These are phyloP conservation scores for Deroptyus accipitrinus DNA, from an alignment of 2,113 vertebrate genomes.

Conservation along the genomic window DNA sequence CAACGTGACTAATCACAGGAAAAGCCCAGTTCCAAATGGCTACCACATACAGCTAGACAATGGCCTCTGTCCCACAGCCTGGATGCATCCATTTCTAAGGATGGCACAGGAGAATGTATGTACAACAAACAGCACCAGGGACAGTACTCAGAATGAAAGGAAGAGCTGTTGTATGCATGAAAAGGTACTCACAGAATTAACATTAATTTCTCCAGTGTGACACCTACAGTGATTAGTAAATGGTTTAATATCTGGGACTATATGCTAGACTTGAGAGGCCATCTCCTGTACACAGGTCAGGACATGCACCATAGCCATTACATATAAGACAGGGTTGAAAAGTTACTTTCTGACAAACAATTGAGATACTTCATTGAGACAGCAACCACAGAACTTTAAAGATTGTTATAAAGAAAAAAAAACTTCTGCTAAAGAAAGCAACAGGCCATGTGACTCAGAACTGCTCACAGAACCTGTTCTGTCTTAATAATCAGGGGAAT, in stretches of 20 bases:
- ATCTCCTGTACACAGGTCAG: neutral
- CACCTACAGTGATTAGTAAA: neutral
- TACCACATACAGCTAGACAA: neutral
- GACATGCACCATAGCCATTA: neutral
- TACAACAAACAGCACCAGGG: neutral
- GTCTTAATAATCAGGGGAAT: neutral
- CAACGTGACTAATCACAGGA: rapidly evolving
- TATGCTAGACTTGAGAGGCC: neutral
- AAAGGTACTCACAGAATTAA: neutral
- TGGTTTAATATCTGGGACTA: neutral
- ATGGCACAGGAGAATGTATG: neutral
- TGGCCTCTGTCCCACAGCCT: neutral
- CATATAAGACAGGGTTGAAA: neutral
- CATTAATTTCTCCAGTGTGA: neutral
- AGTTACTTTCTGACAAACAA: neutral
- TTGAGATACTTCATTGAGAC: neutral
- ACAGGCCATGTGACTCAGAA: neutral
- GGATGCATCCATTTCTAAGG: neutral
- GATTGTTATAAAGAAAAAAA: neutral
- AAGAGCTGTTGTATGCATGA: rapidly evolving
- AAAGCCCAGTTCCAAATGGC: neutral
- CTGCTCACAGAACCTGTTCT: neutral
- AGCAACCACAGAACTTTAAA: neutral
- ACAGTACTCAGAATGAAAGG: neutral
- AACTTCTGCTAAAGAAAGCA: neutral